These are phyloP conservation scores for Tipula lateralis DNA, from an alignment of 2,888 invertebrate genomes.

Conservation along the genomic window DNA sequence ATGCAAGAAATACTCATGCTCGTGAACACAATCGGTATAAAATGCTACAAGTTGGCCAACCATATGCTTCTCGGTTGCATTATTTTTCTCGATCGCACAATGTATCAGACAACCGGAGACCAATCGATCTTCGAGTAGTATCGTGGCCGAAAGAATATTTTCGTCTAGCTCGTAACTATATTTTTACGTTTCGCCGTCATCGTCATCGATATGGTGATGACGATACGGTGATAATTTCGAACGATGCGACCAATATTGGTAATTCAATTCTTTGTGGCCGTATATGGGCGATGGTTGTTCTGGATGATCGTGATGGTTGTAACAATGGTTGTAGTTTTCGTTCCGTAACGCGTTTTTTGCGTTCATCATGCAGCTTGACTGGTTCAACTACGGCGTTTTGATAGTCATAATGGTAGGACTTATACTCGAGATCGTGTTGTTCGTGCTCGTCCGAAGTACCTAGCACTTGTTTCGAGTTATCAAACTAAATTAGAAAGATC, in stretches of 20 bases:
- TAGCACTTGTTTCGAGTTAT: too few species aligned
- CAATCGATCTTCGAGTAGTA: conserved; percentile 59
- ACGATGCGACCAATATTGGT: neutral
- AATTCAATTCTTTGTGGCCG: neutral
- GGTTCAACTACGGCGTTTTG: too few species aligned
- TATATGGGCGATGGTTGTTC: neutral
- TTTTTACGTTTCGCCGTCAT: neutral
- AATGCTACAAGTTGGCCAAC: conserved; percentile 71
- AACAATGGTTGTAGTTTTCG: too few species aligned
- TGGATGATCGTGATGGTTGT: too few species aligned
- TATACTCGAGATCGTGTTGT: too few species aligned
- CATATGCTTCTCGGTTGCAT: conserved; percentile 69
- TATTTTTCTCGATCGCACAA: conserved; percentile 73
- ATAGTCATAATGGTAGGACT: too few species aligned
- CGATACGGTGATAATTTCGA: neutral
- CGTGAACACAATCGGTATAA: conserved; percentile 73
- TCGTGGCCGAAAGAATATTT: conserved; percentile 43
- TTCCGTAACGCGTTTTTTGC: too few species aligned
- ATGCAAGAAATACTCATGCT: conserved; percentile 69
- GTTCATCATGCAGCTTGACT: too few species aligned
- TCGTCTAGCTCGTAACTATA: neutral
- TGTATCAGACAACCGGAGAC: conserved; percentile 76
- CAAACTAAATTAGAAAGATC: too few species aligned
- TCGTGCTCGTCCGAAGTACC: too few species aligned
- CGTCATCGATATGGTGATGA: neutral